Evolutionary conservation across 2,797 vertebrate species (phyloP).

Genomic region (Sebastes taczanowskii): DNA sequence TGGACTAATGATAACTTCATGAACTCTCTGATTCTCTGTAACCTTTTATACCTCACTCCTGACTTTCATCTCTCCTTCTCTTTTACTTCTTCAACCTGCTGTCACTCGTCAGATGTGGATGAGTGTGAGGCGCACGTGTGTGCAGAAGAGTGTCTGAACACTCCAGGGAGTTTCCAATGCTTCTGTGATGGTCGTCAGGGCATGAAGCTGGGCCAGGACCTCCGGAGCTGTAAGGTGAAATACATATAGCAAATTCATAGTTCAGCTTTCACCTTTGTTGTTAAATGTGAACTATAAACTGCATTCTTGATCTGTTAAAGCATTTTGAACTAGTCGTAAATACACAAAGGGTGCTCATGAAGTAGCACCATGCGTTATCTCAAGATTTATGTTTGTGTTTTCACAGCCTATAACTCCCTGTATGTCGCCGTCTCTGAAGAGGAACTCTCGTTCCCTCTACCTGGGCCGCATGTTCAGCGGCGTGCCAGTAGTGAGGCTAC

Average conservation of each 20-base stretch:
- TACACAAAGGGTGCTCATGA: neutral
- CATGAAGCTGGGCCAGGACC: slow-evolving; percentile 88
- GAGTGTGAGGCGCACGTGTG: slow-evolving; percentile 90
- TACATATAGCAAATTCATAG: slow-evolving; percentile 17
- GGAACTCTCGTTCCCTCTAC: slow-evolving; percentile 91
- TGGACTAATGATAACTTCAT: slow-evolving; percentile 3
- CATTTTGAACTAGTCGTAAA: neutral
- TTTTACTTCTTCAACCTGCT: slow-evolving; percentile 1
- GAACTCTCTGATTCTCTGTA: slow-evolving; percentile 11
- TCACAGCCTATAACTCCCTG: slow-evolving; percentile 88
- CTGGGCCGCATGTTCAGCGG: slow-evolving; percentile 96
- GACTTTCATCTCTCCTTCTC: neutral
- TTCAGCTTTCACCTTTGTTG: neutral
- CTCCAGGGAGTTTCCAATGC: slow-evolving; percentile 91
- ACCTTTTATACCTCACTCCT: neutral
- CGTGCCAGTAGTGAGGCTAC: slow-evolving; percentile 90
- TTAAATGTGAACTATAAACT: neutral
- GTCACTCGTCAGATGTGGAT: slow-evolving; percentile 86
- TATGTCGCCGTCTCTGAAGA: slow-evolving; percentile 84
- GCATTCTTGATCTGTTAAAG: neutral
- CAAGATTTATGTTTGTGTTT: neutral
- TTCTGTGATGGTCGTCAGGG: slow-evolving; percentile 94
- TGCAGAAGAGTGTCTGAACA: slow-evolving; percentile 91
- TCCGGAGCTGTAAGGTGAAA: slow-evolving; percentile 93
- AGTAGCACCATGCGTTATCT: neutral